Evolutionary conservation across 2,113 vertebrate species (phyloP), one percentile per base, ranked within the genome.

Genomic region (Dasyprocta punctata): DNA sequence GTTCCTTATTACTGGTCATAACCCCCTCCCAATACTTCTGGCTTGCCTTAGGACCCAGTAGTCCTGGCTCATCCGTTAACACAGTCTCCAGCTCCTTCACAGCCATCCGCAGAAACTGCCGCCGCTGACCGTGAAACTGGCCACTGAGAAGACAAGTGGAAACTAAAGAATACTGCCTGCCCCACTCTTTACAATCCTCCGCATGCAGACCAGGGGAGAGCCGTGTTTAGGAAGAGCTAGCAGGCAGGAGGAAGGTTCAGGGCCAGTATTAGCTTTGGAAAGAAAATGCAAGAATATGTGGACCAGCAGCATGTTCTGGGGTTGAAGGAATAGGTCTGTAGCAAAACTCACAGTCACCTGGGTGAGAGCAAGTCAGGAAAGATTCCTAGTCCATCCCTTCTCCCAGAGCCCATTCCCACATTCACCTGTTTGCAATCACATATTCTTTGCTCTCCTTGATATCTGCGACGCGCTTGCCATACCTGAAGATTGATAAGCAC

Each of bases 391-490:
- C 47, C 84, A 49, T 47, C 69, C 47, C 73, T 41, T 86, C 52
- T 65, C 30, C 1, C 24, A 69, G 22, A 86, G 6, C 16, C 36
- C 49, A 14, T 19, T 33, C 56, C 56, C 16, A 19, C 12, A 78
- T 98, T 98, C 95, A 99, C 99, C 99, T 98, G 95, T 99, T 99
- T 1, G 97, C 30, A 52, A 99, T 75, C 3, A 96, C 98, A 0
- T 99, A 93, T n/a, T 99, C 99, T 96, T 99, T 99, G 80, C 99
- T 99, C 92, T 99, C 99, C 97, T 99, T 99, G 95, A 99, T 98
- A 96, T 99, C 99, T 7, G 99, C 98, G 9, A 99, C 94, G 14
- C 99, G 98, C 95, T 99, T 99, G 91, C 96, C 98, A 36, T 99
- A 99, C 83, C 99, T 99, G 98, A 56, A 49, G 84, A 33, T 93